phyloP scores from a whole-genome alignment of 2,113 vertebrate genomes.

The Esox niger region DNA sequence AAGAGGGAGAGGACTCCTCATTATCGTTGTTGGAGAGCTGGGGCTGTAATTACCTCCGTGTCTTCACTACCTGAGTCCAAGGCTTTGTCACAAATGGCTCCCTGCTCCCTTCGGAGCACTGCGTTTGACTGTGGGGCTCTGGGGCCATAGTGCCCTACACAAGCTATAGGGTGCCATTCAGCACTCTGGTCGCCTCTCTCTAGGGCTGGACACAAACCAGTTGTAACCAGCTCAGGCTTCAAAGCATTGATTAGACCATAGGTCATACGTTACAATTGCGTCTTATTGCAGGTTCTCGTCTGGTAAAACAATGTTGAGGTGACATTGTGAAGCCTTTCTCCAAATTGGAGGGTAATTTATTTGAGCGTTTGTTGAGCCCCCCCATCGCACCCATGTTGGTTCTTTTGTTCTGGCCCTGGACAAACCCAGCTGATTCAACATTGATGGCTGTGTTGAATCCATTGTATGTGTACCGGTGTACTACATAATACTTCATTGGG shows the following conservation, averaged over 20 bases:
- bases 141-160: too few relatives aligned
- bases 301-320: too few relatives aligned
- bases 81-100: neutral
- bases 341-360: too few relatives aligned
- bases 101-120: neutral
- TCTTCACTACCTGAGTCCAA: conserved; percentile 48
- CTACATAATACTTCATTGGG: too few relatives aligned
- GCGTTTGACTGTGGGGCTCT: neutral
- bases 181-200: conserved; percentile 15
- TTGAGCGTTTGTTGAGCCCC: too few relatives aligned
- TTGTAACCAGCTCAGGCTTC: conserved; percentile 4
- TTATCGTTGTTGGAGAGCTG: conserved; percentile 40
- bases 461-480: too few relatives aligned
- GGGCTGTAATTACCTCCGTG: conserved; percentile 52
- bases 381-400: too few relatives aligned
- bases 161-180: too few relatives aligned
- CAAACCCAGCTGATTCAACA: too few relatives aligned
- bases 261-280: neutral
- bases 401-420: too few relatives aligned
- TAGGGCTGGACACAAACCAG: conserved; percentile 46
- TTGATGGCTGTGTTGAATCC: too few relatives aligned
- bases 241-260: neutral
- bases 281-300: neutral
- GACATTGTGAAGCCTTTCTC: too few relatives aligned
- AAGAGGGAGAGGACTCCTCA: conserved; percentile 36